Evolutionary conservation across 2,113 vertebrate genomes (phyloP).

Genomic region (Triplophysa dalaica): DNA sequence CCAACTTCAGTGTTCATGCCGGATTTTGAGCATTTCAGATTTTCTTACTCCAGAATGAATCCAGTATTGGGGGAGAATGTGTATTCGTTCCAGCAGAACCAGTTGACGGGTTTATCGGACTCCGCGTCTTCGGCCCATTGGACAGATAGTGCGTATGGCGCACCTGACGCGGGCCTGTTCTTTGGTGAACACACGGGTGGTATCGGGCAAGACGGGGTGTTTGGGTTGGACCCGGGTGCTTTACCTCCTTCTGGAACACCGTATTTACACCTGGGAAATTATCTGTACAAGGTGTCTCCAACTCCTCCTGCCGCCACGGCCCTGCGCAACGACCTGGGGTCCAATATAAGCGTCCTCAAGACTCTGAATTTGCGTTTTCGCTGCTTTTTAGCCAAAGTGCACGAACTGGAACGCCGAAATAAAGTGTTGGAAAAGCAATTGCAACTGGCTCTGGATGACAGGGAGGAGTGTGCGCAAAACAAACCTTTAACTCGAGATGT

Average conservation of each 20-base stretch:
- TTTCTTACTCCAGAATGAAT: constrained; percentile 74
- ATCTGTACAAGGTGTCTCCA: constrained; percentile 67
- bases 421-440: constrained; percentile 83
- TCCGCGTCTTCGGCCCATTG: constrained; percentile 51
- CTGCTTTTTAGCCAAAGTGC: constrained; percentile 86
- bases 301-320: constrained; percentile 65
- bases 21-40: constrained; percentile 75
- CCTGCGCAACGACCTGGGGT: constrained; percentile 81
- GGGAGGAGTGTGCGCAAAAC: constrained; percentile 44
- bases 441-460: constrained; percentile 70
- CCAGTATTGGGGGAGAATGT: constrained; percentile 67
- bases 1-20: constrained; percentile 67
- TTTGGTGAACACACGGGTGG: constrained; percentile 59
- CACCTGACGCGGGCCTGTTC: constrained; percentile 54
- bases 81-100: constrained; percentile 58
- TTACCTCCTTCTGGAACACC: constrained; percentile 60
- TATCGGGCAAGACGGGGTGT: constrained; percentile 53
- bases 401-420: constrained; percentile 84
- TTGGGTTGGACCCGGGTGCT: constrained; percentile 60
- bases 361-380: constrained; percentile 85
- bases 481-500: constrained; percentile 71
- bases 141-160: constrained; percentile 34
- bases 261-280: constrained; percentile 58
- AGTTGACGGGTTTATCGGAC: constrained; percentile 59
- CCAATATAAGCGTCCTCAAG: constrained; percentile 86